Evolutionary conservation across 2,888 invertebrate species (phyloP).

Genomic region (Megaustenia siamemsis): DNA sequence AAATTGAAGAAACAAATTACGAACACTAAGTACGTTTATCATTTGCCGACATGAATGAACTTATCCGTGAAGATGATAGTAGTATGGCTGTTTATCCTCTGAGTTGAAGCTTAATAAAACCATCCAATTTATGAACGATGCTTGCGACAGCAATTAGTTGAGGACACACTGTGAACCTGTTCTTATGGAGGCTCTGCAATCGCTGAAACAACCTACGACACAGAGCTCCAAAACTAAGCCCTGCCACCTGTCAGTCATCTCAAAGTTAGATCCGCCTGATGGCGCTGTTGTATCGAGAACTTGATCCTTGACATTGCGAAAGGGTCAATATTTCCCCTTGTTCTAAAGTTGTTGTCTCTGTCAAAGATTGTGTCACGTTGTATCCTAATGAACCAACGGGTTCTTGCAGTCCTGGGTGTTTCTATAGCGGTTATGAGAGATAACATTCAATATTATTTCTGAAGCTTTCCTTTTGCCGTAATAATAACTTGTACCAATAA

Average conservation of each 20-base stretch:
- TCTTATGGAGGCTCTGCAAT: background rate
- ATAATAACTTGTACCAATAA: too few relatives aligned
- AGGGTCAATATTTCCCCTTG: conserved; percentile 27
- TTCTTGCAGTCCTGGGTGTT: too few relatives aligned
- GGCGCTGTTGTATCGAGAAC: background rate
- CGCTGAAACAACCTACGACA: conserved; percentile 36
- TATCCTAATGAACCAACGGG: background rate
- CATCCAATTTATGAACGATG: conserved; percentile 22
- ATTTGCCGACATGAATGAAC: too few relatives aligned
- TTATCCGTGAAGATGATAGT: too few relatives aligned
- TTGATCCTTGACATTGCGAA: background rate
- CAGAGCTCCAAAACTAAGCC: background rate
- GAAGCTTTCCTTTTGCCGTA: too few relatives aligned
- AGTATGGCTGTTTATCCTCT: background rate
- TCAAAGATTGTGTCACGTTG: background rate
- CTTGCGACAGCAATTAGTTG: conserved; percentile 13
- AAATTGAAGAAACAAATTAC: too few relatives aligned
- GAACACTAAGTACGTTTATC: too few relatives aligned
- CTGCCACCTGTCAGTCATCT: conserved; percentile 22
- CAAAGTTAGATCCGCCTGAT: background rate
- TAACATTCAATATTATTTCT: too few relatives aligned
- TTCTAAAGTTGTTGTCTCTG: conserved; percentile 27
- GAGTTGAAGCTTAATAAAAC: background rate
- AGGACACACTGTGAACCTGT: background rate
- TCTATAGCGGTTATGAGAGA: too few relatives aligned